Evolutionary conservation across 2,113 vertebrate genomes (phyloP), one percentile per base, ranked within the genome.

Genomic region (Gopherus evgoodei): DNA sequence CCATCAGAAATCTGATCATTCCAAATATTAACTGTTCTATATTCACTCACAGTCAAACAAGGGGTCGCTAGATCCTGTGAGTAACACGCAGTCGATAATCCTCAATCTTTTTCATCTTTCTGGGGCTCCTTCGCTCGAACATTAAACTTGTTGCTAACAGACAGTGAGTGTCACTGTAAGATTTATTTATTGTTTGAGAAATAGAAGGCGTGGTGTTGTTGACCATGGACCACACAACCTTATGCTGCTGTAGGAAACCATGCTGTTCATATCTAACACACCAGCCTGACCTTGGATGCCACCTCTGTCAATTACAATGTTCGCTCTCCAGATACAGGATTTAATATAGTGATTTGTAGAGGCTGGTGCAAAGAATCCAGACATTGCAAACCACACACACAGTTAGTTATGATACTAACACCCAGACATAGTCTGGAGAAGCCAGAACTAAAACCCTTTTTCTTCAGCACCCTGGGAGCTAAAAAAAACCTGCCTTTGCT

Each of bases 371-470:
- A 76, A 6, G 69, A 42, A 52, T 31, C 21, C 82, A 35, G 84
- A 42, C 16, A 49, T 19, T 86, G 79, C 38, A 44, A 79, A 83
- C 21, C 21, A 56, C 1, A 0, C 42, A 42, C 50, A 1, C 2
- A 42, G 17, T 12, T 38, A 42, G 42, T 42, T 42, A 35, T 11
- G 11, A 47, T 49, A 16, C 11, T 38, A 86, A 56, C 0, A 3
- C 47, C 17, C 69, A 9, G 3, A 12, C 59, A 22, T 38, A 7
- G 16, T 72, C 5, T 6, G 35, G 3, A n/a, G 83, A 53, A 53
- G 87, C 22, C 52, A 11, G 11, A 78, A 85, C 8, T 65, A 35
- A 52, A 54, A 14, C 7, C 54, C 54, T 49, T 35, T 50, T 88
- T 25, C 65, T 10, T 38, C 65, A 72, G 35, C 35, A 72, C 19